Percentiles rank a stretch among this genome's conserved stretches.
Evolutionary conservation across 2,113 vertebrate genomes (phyloP).

Genomic region (Oreochromis spilurus): DNA sequence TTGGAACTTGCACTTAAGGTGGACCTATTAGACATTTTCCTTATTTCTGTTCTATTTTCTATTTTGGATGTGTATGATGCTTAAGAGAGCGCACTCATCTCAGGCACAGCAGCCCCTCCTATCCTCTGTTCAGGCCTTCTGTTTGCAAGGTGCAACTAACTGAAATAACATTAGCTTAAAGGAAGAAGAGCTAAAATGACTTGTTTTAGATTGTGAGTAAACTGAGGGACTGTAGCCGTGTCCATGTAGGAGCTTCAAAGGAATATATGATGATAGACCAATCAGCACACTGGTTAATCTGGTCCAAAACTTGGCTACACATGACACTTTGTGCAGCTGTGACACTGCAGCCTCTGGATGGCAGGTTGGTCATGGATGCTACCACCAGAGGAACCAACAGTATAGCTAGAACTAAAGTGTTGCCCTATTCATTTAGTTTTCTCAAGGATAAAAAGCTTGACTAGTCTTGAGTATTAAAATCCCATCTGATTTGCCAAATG

Average conservation of each 20-base stretch:
- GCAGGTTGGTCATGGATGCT: background rate
- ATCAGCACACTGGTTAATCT: background rate
- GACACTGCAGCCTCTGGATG: background rate
- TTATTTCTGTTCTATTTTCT: background rate
- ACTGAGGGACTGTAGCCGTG: background rate
- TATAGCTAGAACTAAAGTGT: background rate
- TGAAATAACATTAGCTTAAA: background rate
- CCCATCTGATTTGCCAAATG: background rate
- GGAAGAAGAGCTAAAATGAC: background rate
- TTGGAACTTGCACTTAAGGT: background rate
- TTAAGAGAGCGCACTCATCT: background rate
- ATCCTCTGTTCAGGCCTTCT: background rate
- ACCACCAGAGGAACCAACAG: background rate
- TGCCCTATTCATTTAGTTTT: background rate
- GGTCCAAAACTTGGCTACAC: background rate
- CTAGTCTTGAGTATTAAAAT: background rate
- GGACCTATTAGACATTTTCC: background rate
- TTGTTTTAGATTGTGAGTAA: background rate
- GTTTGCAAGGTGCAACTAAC: background rate
- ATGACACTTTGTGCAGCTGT: background rate
- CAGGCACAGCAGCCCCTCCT: background rate
- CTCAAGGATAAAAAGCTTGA: background rate
- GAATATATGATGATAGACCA: background rate
- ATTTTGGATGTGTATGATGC: background rate
- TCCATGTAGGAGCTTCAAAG: background rate